Base-by-base conservation (phyloP, 2,113 vertebrate genomes). In the Rissa tridactyla region DNA sequence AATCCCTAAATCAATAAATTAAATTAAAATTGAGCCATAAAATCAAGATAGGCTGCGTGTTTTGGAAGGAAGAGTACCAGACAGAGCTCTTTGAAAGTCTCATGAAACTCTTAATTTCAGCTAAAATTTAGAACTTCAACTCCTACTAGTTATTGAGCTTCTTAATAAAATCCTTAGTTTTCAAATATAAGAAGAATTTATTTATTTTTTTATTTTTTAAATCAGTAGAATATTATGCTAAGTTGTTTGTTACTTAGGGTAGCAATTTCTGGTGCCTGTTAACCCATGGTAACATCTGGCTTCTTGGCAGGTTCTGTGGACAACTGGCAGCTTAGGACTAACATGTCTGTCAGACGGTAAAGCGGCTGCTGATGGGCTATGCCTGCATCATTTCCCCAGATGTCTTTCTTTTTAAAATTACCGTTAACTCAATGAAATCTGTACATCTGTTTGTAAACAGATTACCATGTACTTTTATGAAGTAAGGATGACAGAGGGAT, bases 271-370 rank as follows among this genome's bases (percentile, higher is more conserved):
- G 49, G 46, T 83, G 5, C 77, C 36, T 96, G 51, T 86, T 95
- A 96, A 92, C 52, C 78, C 34, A 40, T 30, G 25, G 47, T 46
- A 90, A 80, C 95, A 97, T 97, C 97, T 98, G 96, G 80, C 72
- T 92, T 61, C 71, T 97, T 97, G 96, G 96, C 96, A 98, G 88
- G 54, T 71, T 82, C 73, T 4, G 6, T 6, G 65, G 86, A 94
- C 80, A 90, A 92, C 92, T 95, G 95, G 86, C 94, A 97, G 49
- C 3, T 71, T 84, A 92, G 32, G 82, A 47, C 85, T 69, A 83
- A 65, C 93, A 29, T 5, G 49, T 44, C 76, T 96, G 90, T 97
- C 96, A 97, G 95, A 92, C 83, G 72, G 85, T 76, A 82, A 83
- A 55, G 73, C 5, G 2, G 64, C 46, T 92, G 85, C 42, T 86